phyloP scores from a whole-genome alignment of 2,113 vertebrate species.

The Excalfactoria chinensis region DNA sequence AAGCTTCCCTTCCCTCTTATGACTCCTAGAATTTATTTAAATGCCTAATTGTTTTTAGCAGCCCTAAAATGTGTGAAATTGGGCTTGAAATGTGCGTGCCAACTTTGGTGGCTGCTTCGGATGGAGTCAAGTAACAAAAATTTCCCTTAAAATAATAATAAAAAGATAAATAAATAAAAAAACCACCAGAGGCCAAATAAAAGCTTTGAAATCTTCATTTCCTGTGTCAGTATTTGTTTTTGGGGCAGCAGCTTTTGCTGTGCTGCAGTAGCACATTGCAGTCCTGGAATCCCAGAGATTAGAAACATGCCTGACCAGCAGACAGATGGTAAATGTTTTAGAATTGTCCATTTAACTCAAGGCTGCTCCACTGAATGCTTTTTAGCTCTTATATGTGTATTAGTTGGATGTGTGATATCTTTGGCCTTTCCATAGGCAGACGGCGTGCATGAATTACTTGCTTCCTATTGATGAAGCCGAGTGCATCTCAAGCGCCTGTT shows the following conservation, averaged over 20 bases:
- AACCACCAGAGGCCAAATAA: neutral
- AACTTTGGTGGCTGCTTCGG: neutral
- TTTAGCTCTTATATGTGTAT: constrained; percentile 38
- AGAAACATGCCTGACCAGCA: constrained; percentile 19
- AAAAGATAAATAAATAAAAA: neutral
- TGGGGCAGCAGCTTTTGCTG: neutral
- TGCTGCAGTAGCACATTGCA: neutral
- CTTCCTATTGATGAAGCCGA: constrained; percentile 4
- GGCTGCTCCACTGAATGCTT: constrained; percentile 2
- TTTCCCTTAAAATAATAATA: neutral
- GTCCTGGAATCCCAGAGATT: neutral
- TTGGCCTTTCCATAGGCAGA: constrained; percentile 27
- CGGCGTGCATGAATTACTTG: neutral
- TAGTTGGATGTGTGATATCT: constrained; percentile 43
- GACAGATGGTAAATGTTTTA: constrained; percentile 47
- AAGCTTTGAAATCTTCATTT: neutral
- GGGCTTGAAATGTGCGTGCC: neutral
- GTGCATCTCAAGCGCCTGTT: neutral
- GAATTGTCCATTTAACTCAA: constrained; percentile 62
- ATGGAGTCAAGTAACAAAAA: neutral
- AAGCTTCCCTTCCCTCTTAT: neutral
- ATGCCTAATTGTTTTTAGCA: neutral
- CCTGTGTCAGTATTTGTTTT: constrained; percentile 1
- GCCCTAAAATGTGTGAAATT: neutral
- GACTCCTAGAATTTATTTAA: neutral